Evolutionary conservation across 2,888 invertebrate species (phyloP).

Genomic region (Drepana falcataria): DNA sequence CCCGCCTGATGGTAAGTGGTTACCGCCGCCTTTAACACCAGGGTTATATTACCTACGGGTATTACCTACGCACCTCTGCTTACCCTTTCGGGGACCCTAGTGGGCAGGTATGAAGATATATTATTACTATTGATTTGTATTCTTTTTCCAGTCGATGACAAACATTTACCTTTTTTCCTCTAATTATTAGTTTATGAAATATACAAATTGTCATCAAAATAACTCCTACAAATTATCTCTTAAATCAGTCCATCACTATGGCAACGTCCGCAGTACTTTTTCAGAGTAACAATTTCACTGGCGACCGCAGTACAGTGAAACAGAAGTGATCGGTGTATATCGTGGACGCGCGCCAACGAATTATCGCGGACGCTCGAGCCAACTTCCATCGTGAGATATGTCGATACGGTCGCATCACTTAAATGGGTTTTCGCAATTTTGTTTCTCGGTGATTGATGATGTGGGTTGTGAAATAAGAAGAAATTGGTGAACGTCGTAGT

Average conservation of each 20-base stretch:
- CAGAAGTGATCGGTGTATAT: slow-evolving; percentile 1
- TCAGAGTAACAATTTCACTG: neutral
- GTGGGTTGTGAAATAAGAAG: neutral
- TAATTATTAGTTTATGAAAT: neutral
- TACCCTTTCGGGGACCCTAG: too few relatives aligned
- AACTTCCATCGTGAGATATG: slow-evolving; percentile 10
- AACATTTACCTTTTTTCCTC: too few relatives aligned
- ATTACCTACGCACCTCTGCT: too few relatives aligned
- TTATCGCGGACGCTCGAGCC: slow-evolving; percentile 12
- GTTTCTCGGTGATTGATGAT: neutral
- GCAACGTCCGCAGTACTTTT: neutral
- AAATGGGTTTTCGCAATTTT: neutral
- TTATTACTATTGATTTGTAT: too few relatives aligned
- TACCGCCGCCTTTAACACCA: too few relatives aligned
- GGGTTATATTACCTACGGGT: too few relatives aligned
- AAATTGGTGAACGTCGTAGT: neutral
- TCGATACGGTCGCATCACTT: slow-evolving; percentile 1
- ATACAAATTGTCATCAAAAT: too few relatives aligned
- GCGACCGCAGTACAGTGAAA: neutral
- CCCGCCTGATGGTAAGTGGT: too few relatives aligned
- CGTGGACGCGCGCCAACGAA: slow-evolving; percentile 10
- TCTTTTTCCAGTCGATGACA: too few relatives aligned
- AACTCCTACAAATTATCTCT: too few relatives aligned
- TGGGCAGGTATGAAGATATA: too few relatives aligned
- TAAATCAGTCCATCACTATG: too few relatives aligned